Evolutionary conservation across 2,113 vertebrate species (phyloP).

Genomic region (Drymodes brunneopygia): DNA sequence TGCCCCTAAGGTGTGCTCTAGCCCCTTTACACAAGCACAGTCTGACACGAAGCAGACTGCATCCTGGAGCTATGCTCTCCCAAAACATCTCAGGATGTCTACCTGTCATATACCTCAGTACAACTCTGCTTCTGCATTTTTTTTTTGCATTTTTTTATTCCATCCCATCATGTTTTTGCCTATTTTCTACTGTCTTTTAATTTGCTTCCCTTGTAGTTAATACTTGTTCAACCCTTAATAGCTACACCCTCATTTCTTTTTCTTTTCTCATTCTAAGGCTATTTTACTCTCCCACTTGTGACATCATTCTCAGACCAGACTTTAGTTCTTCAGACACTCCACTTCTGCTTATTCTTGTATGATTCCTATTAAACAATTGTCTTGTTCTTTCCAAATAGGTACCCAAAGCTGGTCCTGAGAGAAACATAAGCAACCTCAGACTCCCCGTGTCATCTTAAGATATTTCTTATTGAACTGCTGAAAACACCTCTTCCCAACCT

Average conservation of each 20-base stretch:
- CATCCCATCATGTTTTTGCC: neutral
- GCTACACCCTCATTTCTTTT: neutral
- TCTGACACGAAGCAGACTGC: neutral
- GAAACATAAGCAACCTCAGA: neutral
- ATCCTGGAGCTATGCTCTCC: neutral
- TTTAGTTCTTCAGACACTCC: neutral
- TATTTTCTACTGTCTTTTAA: neutral
- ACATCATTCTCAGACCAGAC: neutral
- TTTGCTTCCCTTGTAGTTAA: neutral
- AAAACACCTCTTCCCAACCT: neutral
- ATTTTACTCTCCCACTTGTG: neutral
- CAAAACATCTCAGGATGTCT: neutral
- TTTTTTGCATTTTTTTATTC: neutral
- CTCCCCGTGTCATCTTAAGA: fast-evolving
- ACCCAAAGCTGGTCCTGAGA: neutral
- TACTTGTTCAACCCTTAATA: neutral
- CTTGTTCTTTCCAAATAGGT: neutral
- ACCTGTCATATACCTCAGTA: neutral
- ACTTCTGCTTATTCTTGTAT: neutral
- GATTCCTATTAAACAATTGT: neutral
- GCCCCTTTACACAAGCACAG: fast-evolving
- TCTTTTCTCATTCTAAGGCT: neutral
- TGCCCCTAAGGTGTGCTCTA: neutral
- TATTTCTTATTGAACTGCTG: neutral
- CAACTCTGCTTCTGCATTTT: neutral